phyloP scores from a whole-genome alignment of 2,888 invertebrate genomes.

The Adelognathus sp. region DNA sequence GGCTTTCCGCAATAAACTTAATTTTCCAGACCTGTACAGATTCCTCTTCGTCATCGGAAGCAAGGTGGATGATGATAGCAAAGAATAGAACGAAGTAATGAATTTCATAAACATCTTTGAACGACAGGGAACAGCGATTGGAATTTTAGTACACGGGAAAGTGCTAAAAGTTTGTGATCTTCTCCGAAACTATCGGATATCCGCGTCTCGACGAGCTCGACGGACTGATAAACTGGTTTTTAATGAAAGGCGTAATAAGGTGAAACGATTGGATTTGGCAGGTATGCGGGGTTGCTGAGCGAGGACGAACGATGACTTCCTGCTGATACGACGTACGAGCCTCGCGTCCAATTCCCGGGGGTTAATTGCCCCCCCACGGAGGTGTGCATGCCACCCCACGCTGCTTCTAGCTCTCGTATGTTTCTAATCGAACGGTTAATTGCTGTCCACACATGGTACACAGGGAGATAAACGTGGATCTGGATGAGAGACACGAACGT shows the following conservation, averaged over 20 bases:
- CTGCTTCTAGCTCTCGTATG: constrained; percentile 28
- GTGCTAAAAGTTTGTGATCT: background rate
- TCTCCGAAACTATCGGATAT: background rate
- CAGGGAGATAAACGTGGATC: background rate
- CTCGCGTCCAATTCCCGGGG: constrained; percentile 55
- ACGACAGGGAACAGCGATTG: background rate
- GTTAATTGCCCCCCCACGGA: constrained; percentile 56
- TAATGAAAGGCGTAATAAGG: constrained; percentile 52
- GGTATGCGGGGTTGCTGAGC: constrained; percentile 37
- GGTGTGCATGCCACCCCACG: constrained; percentile 11
- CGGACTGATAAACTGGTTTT: constrained; percentile 36
- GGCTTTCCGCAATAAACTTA: too few relatives aligned
- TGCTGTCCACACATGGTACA: constrained; percentile 45
- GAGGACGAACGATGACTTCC: constrained; percentile 61
- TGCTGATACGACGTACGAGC: constrained; percentile 52
- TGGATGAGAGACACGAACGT: background rate
- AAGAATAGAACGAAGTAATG: background rate
- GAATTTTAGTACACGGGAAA: background rate
- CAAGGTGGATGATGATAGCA: background rate
- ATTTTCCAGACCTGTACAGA: too few relatives aligned
- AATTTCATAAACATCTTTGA: background rate
- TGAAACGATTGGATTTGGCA: constrained; percentile 57
- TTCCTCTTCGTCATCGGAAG: too few relatives aligned
- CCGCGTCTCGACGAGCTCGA: background rate
- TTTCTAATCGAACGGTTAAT: constrained; percentile 53